Conservation (phyloP, 2,888 invertebrate species). For the Conomelus anceps region DNA sequence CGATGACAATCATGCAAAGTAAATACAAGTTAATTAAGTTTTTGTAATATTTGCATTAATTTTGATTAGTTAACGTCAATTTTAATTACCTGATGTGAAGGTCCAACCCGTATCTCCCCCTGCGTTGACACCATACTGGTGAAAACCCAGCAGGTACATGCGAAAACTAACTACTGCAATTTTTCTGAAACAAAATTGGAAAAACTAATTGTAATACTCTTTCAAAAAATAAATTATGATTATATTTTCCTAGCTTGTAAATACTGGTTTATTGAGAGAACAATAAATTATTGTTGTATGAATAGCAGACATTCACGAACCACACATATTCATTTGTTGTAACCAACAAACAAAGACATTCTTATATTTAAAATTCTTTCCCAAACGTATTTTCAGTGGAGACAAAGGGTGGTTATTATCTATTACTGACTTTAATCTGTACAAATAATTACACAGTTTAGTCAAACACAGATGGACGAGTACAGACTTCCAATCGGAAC, state of each 20-base stretch:
- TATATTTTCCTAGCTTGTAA: neutral
- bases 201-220: neutral
- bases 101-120: constrained; percentile 71
- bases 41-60: too few relatives aligned
- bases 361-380: neutral
- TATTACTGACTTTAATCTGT: neutral
- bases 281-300: neutral
- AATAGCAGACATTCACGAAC: neutral
- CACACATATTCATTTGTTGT: neutral
- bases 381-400: neutral
- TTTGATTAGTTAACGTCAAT: too few relatives aligned
- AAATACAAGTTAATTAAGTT: too few relatives aligned
- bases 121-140: constrained; percentile 56
- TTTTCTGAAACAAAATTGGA: neutral
- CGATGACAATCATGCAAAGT: too few relatives aligned
- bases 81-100: constrained; percentile 62
- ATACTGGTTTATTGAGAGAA: neutral
- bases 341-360: neutral
- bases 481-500: too few relatives aligned
- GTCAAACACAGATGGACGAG: neutral
- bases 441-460: neutral
- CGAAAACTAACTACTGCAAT: neutral
- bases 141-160: neutral
- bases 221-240: neutral
- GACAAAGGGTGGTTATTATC: neutral